phyloP scores from a whole-genome alignment of 2,797 vertebrate species.

The Vipera latastei region DNA sequence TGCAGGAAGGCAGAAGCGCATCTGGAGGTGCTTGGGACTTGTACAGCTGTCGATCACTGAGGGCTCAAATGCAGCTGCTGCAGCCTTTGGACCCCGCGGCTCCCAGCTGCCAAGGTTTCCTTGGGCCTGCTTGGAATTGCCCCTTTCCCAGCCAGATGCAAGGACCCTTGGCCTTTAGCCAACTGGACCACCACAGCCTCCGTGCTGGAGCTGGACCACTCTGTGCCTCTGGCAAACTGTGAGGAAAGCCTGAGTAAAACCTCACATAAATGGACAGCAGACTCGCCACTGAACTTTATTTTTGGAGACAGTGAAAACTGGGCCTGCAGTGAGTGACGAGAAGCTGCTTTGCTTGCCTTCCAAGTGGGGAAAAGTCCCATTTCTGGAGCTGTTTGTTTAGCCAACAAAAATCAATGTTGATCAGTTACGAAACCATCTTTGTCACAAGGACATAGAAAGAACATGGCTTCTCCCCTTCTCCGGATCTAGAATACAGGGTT shows the following conservation, averaged over 20 bases:
- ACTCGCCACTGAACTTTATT: too few species aligned
- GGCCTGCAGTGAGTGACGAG: background rate
- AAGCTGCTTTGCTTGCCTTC: background rate
- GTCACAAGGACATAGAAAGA: too few species aligned
- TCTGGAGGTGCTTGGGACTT: too few species aligned
- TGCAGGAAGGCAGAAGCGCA: background rate
- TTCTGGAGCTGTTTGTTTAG: background rate
- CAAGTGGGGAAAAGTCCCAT: background rate
- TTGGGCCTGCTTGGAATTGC: background rate
- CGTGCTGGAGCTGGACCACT: background rate
- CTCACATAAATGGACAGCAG: background rate
- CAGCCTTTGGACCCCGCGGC: background rate
- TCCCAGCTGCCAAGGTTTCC: background rate
- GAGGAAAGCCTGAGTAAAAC: background rate
- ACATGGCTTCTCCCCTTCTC: background rate
- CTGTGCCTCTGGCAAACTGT: background rate
- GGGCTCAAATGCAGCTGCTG: background rate
- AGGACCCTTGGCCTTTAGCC: background rate
- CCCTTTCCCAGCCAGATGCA: background rate
- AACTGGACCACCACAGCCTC: background rate
- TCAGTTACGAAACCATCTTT: background rate
- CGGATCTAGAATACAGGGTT: background rate
- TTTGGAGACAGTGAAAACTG: background rate
- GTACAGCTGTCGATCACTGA: background rate
- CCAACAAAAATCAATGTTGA: background rate